Evolutionary conservation across 1,140 invertebrate genomes (phyloP).

Genomic region (Chelonus insularis): DNA sequence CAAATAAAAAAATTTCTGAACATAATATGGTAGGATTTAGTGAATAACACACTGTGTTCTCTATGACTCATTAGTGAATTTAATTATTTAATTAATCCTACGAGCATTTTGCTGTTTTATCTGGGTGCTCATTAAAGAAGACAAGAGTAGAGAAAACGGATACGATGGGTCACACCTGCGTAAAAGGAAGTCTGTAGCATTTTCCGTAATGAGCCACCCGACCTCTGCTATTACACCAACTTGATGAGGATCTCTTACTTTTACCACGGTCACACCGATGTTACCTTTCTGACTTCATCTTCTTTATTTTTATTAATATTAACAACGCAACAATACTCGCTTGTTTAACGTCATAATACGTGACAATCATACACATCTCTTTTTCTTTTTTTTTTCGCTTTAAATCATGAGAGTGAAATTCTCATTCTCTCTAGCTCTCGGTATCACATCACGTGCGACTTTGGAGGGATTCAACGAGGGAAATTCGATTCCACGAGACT

Average conservation of each 20-base stretch:
- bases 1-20: too few relatives aligned
- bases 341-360: too few relatives aligned
- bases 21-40: conserved; percentile 6
- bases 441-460: conserved; percentile 10
- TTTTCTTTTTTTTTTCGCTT: background rate
- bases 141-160: conserved; percentile 6
- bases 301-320: too few relatives aligned
- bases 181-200: conserved; percentile 17
- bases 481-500: conserved; percentile 9
- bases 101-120: conserved; percentile 51
- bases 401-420: background rate
- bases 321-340: too few relatives aligned
- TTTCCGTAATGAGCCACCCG: conserved; percentile 20
- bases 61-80: conserved; percentile 39
- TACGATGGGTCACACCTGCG: conserved; percentile 39
- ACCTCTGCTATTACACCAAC: conserved; percentile 18
- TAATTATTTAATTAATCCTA: conserved; percentile 57
- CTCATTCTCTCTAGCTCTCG: background rate
- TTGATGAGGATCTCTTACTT: conserved; percentile 19
- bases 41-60: conserved; percentile 32
- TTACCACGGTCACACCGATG: background rate
- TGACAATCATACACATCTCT: too few relatives aligned
- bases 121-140: conserved; percentile 50
- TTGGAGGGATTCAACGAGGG: conserved; percentile 11
- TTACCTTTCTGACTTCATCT: background rate